These are phyloP conservation scores for Carassius auratus DNA, from an alignment of 2,113 vertebrate species.

Conservation along the genomic window DNA sequence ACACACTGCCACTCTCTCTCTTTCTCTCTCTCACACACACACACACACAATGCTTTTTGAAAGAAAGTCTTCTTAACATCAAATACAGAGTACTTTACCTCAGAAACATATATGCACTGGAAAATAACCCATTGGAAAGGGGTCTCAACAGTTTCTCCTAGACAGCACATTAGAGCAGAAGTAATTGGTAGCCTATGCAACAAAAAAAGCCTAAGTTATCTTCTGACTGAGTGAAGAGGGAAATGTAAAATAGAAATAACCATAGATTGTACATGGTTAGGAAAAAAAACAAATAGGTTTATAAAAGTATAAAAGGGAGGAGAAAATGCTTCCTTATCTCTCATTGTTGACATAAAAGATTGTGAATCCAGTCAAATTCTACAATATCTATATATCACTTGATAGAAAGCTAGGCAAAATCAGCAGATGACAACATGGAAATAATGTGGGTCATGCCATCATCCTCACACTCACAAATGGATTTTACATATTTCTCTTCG, in stretches of 20 bases:
- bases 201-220: background rate
- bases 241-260: background rate
- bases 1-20: too few relatives aligned
- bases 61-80: conserved; percentile 12
- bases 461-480: background rate
- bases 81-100: background rate
- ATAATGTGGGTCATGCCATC: background rate
- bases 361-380: background rate
- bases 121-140: background rate
- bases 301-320: background rate
- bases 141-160: background rate
- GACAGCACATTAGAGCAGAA: background rate
- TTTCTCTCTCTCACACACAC: background rate
- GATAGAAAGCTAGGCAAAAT: background rate
- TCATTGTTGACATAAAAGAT: background rate
- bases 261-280: background rate
- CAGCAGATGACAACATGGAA: background rate
- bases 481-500: background rate
- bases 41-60: background rate
- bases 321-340: background rate
- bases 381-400: background rate
- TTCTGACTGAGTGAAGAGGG: background rate
- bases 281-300: background rate
- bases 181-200: background rate
- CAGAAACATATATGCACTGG: background rate